Conservation (phyloP, 2,888 invertebrate genomes). For the Oithona nana region DNA sequence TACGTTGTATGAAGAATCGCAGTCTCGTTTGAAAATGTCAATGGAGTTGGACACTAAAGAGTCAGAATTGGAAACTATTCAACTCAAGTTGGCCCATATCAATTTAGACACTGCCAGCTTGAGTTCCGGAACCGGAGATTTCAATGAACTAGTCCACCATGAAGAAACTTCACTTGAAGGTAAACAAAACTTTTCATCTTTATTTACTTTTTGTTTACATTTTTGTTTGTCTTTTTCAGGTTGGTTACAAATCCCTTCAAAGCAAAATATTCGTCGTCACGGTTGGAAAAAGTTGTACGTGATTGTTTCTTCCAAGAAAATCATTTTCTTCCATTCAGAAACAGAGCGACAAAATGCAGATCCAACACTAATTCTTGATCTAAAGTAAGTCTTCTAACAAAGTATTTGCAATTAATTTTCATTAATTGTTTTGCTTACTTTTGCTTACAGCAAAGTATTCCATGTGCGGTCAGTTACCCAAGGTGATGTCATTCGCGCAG, state of each 20-base stretch:
- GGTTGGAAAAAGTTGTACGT: conserved; percentile 96
- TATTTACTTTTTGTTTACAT: no score
- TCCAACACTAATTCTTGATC: conserved; percentile 81
- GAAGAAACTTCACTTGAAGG: not conserved
- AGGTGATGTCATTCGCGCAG: conserved; percentile 95
- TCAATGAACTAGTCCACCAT: conserved; percentile 20
- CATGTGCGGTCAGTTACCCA: conserved; percentile 96
- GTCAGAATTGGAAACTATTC: conserved; percentile 68
- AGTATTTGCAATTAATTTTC: not conserved
- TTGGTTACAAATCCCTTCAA: conserved; percentile 85
- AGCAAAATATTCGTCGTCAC: conserved; percentile 80
- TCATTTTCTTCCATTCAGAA: conserved; percentile 90
- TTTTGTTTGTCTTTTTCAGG: no score
- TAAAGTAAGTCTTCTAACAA: conserved; percentile 45
- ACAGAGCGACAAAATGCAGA: conserved; percentile 82
- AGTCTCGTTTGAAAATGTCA: conserved; percentile 23
- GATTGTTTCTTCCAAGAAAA: conserved; percentile 86
- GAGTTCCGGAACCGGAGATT: conserved; percentile 61
- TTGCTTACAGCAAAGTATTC: conserved; percentile 47
- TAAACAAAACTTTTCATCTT: no score
- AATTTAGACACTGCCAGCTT: conserved; percentile 75
- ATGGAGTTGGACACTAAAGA: conserved; percentile 96
- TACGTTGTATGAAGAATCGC: conserved; percentile 25
- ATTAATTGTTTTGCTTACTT: not conserved
- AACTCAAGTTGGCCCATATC: conserved; percentile 53